Evolutionary conservation across 2,888 invertebrate species (phyloP).

Genomic region (Leptinotarsa haldemani): DNA sequence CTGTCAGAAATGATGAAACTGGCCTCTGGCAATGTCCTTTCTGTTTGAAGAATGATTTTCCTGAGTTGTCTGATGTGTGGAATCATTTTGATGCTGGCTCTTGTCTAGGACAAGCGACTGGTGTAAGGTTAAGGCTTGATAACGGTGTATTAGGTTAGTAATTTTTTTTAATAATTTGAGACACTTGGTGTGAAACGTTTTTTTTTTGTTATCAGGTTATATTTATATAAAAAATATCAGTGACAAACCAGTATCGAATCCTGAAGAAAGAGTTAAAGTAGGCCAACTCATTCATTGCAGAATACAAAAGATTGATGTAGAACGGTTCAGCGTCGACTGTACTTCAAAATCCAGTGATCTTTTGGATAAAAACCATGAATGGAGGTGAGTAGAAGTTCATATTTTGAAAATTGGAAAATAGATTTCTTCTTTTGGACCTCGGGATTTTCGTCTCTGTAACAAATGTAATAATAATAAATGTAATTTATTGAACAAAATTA

Average conservation of each 20-base stretch:
- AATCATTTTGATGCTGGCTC: constrained; percentile 96
- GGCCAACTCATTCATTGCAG: constrained; percentile 88
- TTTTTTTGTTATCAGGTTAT: constrained; percentile 79
- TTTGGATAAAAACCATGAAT: constrained; percentile 88
- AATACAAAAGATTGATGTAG: constrained; percentile 95
- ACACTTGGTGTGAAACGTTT: neutral
- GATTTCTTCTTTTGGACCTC: no score
- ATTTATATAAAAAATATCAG: constrained; percentile 94
- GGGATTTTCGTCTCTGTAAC: no score
- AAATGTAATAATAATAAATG: no score
- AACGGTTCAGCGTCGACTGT: constrained; percentile 92
- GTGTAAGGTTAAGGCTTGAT: constrained; percentile 89
- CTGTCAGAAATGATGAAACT: constrained; percentile 92
- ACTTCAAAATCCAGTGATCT: constrained; percentile 94
- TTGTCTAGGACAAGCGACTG: constrained; percentile 96
- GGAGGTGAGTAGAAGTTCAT: constrained; percentile 71
- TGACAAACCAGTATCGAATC: constrained; percentile 92
- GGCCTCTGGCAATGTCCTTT: constrained; percentile 98
- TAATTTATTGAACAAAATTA: no score
- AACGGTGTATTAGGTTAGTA: constrained; percentile 80
- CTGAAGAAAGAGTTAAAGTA: constrained; percentile 89
- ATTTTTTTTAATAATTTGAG: neutral
- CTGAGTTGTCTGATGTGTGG: constrained; percentile 97
- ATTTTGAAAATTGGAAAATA: no score
- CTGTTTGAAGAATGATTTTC: constrained; percentile 95